Conservation (phyloP, 1,140 invertebrate species). For the Drosophila kepulauana region DNA sequence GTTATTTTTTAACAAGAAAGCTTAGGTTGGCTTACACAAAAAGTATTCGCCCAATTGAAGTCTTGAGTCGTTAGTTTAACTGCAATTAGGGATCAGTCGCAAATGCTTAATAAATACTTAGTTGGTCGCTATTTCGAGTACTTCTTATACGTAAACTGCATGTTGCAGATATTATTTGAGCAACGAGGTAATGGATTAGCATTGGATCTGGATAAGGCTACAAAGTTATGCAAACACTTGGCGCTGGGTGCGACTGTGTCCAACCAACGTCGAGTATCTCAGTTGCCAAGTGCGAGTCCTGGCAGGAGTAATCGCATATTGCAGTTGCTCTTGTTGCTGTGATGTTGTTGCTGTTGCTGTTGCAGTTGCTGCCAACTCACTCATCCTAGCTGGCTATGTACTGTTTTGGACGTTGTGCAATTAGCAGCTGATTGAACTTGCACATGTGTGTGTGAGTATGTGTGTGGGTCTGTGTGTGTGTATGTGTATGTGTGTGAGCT, state of each 20-base stretch:
- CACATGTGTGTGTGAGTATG: constrained; percentile 34
- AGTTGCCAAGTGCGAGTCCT: constrained; percentile 1
- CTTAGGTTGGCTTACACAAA: too few species aligned
- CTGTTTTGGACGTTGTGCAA: constrained; percentile 69
- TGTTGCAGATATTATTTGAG: not conserved
- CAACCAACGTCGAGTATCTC: not conserved
- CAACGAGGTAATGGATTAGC: constrained; percentile 1
- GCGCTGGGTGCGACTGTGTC: constrained; percentile 2
- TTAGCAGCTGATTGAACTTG: constrained; percentile 81
- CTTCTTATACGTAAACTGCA: not conserved
- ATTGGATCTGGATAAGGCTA: constrained; percentile 11
- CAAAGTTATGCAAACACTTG: constrained; percentile 20
- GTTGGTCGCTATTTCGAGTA: too few species aligned
- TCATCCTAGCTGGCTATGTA: constrained; percentile 2
- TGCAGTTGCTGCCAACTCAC: constrained; percentile 20
- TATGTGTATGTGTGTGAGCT: not conserved
- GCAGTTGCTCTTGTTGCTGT: constrained; percentile 29
- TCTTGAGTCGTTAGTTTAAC: too few species aligned
- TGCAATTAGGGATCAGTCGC: too few species aligned
- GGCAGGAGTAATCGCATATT: constrained; percentile 7
- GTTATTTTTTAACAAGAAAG: too few species aligned
- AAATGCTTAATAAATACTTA: too few species aligned
- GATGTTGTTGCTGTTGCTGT: constrained; percentile 18
- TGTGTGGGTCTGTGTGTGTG: constrained; percentile 1
- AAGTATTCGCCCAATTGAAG: too few species aligned